phyloP scores from a whole-genome alignment of 2,113 vertebrate species.

The Aegypius monachus region DNA sequence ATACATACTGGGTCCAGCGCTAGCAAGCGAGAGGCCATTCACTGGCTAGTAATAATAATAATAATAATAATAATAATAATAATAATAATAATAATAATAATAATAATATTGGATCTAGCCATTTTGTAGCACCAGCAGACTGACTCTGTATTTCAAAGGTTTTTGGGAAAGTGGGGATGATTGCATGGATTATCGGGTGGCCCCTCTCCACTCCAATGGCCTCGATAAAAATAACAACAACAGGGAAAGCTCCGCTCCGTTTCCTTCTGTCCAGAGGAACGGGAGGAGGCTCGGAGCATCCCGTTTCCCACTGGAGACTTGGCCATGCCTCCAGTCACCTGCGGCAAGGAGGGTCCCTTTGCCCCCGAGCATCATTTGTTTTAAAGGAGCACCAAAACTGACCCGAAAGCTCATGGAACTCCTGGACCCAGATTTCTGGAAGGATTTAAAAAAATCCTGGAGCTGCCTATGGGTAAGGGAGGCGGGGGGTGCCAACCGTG shows the following conservation, averaged over 20 bases:
- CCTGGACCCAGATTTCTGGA: background rate
- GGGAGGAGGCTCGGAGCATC: background rate
- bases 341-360: background rate
- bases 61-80: too few species aligned
- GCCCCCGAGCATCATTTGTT: rapidly evolving
- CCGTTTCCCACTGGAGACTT: rapidly evolving
- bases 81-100: too few species aligned
- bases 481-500: rapidly evolving
- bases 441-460: background rate
- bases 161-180: background rate
- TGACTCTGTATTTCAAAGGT: rapidly evolving
- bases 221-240: background rate
- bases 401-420: background rate
- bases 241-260: rapidly evolving
- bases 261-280: rapidly evolving
- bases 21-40: background rate
- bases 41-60: too few species aligned
- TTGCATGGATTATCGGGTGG: background rate
- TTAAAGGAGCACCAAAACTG: background rate
- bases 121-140: background rate
- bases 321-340: background rate
- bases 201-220: background rate
- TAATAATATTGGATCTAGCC: background rate
- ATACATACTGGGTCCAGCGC: background rate
- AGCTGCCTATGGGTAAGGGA: background rate